A percentile compares a stretch with the other conserved stretches of the same genome.
Conservation (phyloP, 1,140 invertebrate genomes). For the Lepidurus arcticus region DNA sequence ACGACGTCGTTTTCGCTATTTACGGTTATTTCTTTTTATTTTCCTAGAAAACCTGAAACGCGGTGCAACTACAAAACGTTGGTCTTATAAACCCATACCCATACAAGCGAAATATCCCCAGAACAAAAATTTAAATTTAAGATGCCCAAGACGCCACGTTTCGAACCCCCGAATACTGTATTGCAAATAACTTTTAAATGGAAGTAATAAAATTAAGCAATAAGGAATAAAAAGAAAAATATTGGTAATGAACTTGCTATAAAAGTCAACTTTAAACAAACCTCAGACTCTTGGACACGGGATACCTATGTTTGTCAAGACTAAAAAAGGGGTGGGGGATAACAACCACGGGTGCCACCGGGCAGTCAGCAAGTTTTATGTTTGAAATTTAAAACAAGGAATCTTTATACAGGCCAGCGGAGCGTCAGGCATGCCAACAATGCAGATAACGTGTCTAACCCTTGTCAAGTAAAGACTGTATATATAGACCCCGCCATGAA, state of each 20-base stretch:
- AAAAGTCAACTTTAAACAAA: neutral
- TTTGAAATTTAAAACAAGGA: neutral
- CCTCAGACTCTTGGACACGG: neutral
- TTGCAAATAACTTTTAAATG: too few species aligned
- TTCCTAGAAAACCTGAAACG: neutral
- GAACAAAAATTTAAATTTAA: too few species aligned
- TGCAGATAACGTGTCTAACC: constrained; percentile 21
- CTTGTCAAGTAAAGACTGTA: neutral
- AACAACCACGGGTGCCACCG: constrained; percentile 16
- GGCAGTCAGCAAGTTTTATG: neutral
- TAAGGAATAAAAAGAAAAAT: neutral
- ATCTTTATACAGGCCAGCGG: constrained; percentile 7
- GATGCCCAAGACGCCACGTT: too few species aligned
- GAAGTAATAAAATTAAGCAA: too few species aligned
- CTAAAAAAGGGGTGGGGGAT: neutral
- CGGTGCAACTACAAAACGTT: neutral
- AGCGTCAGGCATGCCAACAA: constrained; percentile 16
- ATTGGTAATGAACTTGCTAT: neutral
- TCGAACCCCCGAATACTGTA: too few species aligned
- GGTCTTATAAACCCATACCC: neutral
- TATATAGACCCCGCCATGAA: constrained; percentile 21
- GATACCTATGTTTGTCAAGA: neutral
- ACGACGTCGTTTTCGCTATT: constrained; percentile 1
- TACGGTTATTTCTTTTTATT: constrained; percentile 16
- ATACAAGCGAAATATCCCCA: too few species aligned